Percentiles rank a stretch among this genome's conserved stretches.
Evolutionary conservation across 2,888 invertebrate species (phyloP).

Genomic region (Ramazzottius varieornatus): DNA sequence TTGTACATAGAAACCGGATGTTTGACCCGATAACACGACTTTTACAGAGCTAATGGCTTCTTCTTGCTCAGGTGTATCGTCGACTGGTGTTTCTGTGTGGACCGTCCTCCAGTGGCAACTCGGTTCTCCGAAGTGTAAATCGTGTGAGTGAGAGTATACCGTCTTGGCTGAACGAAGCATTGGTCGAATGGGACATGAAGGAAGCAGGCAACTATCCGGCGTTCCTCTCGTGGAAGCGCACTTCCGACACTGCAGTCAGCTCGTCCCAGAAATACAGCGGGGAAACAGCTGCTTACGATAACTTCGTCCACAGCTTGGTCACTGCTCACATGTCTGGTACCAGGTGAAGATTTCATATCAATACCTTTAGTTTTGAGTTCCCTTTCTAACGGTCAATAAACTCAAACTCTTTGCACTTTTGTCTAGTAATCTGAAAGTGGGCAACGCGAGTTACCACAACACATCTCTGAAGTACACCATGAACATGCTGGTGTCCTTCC

Average conservation of each 20-base stretch:
- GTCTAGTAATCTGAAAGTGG: neutral
- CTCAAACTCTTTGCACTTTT: no score
- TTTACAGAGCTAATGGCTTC: no score
- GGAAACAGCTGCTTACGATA: neutral
- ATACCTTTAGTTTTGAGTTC: no score
- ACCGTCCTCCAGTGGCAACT: neutral
- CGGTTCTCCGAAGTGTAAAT: no score
- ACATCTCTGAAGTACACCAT: neutral
- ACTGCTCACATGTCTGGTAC: neutral
- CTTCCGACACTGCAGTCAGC: no score
- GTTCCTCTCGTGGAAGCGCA: neutral
- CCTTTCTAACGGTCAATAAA: no score
- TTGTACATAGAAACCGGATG: no score
- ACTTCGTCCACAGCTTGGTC: neutral
- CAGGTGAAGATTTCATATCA: no score
- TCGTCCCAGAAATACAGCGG: neutral
- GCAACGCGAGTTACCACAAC: neutral
- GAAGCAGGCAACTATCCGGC: neutral
- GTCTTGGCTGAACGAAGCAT: neutral
- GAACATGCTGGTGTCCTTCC: neutral
- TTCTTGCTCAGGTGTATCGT: neutral
- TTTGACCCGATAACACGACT: no score
- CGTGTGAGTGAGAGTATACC: neutral
- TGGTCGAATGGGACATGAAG: neutral
- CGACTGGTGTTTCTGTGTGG: neutral